Evolutionary conservation across 1,140 invertebrate genomes (phyloP).

Genomic region (Aethina tumida): DNA sequence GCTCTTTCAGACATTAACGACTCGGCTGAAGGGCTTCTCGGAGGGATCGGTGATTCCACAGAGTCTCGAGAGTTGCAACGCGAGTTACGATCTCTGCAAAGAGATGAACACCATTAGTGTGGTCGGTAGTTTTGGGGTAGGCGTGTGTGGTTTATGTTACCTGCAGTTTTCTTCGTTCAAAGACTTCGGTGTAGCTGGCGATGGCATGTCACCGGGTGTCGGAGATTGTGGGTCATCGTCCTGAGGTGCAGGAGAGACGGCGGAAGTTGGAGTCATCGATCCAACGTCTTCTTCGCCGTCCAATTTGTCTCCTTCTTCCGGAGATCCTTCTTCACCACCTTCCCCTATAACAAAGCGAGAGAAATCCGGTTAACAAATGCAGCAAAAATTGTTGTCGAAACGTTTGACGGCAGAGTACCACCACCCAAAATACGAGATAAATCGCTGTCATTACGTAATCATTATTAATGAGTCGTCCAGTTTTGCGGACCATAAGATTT

Average conservation of each 20-base stretch:
- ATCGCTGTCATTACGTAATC: too few relatives aligned
- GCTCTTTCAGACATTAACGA: conserved; percentile 57
- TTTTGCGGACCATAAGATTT: too few relatives aligned
- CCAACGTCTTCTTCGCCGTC: conserved; percentile 46
- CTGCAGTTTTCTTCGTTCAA: conserved; percentile 25
- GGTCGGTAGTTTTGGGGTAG: too few relatives aligned
- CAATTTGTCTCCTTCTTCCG: conserved; percentile 36
- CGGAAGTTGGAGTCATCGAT: conserved; percentile 43
- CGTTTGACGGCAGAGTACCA: too few relatives aligned
- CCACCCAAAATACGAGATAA: too few relatives aligned
- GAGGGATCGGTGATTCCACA: conserved; percentile 50
- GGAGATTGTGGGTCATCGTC: conserved; percentile 31
- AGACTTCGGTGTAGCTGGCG: conserved; percentile 29
- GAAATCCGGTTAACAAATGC: background rate
- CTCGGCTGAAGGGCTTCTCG: conserved; percentile 34
- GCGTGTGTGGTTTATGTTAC: conserved; percentile 14
- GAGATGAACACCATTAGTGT: conserved; percentile 30
- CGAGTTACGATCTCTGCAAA: conserved; percentile 65
- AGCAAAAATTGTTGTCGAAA: background rate
- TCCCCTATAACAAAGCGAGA: conserved; percentile 42
- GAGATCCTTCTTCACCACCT: conserved; percentile 45
- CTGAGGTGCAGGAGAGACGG: conserved; percentile 29
- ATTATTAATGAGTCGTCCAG: too few relatives aligned
- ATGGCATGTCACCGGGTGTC: conserved; percentile 26
- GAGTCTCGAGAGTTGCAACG: conserved; percentile 71